Conservation (phyloP, 2,797 vertebrate species). For the Sebastes matsubarae region DNA sequence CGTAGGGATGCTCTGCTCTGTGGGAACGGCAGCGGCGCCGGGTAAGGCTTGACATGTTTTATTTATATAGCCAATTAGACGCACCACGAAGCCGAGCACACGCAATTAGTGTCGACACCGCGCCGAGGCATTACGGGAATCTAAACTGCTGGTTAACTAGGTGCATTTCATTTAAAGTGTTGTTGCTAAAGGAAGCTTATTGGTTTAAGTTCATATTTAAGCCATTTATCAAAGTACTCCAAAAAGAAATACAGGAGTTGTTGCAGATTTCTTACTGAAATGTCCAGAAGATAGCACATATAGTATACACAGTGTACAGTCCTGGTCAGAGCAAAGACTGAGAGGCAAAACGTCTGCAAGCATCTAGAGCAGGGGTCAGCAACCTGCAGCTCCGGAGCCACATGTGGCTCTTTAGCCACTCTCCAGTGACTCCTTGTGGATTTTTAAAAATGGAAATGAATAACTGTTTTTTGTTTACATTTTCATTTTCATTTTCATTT, state of each 20-base stretch:
- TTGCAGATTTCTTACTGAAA: too few species aligned
- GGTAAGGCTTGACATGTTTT: constrained; percentile 85
- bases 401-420: too few species aligned
- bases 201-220: not conserved
- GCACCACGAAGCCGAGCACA: constrained; percentile 35
- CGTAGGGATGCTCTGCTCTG: constrained; percentile 94
- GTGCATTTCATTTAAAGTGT: not conserved
- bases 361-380: not conserved
- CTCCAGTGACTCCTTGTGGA: too few species aligned
- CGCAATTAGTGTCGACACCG: constrained; percentile 36
- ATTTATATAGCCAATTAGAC: constrained; percentile 68
- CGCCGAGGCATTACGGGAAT: constrained; percentile 8
- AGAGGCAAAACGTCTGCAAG: not conserved
- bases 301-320: not conserved
- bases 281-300: too few species aligned
- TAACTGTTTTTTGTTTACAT: too few species aligned
- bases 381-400: too few species aligned
- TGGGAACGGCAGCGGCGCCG: constrained; percentile 93
- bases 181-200: not conserved
- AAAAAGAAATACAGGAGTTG: not conserved
- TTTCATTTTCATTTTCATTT: too few species aligned
- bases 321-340: not conserved
- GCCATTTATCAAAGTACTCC: not conserved
- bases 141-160: constrained; percentile 20
- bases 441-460: too few species aligned